Evolutionary conservation across 2,888 invertebrate species (phyloP).

Genomic region (Eristalis pertinax): DNA sequence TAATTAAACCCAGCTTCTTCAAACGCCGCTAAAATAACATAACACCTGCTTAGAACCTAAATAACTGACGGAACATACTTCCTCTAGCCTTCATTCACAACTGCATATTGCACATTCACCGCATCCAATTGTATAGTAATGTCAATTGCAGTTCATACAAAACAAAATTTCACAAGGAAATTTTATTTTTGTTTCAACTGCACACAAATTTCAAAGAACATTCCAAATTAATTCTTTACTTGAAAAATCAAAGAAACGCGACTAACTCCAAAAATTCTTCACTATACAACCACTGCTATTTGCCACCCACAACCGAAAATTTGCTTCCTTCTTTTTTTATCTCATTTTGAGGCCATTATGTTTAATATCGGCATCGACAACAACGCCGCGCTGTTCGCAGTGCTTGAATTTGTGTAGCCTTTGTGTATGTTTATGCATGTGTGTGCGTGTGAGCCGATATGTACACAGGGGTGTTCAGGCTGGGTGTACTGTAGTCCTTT

Average conservation of each 20-base stretch:
- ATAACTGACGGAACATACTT: no score
- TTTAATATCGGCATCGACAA: slow-evolving; percentile 10
- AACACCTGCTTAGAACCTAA: no score
- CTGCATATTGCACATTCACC: no score
- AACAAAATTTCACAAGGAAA: background rate
- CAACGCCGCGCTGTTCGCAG: background rate
- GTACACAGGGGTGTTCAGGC: background rate
- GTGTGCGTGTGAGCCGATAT: background rate
- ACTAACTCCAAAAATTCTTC: background rate
- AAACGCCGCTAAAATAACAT: no score
- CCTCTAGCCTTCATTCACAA: no score
- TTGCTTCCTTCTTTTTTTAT: background rate
- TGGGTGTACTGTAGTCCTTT: slow-evolving; percentile 4
- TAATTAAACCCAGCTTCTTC: no score
- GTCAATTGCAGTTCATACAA: background rate
- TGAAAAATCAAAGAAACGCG: slow-evolving; percentile 58
- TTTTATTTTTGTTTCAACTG: background rate
- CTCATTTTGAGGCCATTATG: background rate
- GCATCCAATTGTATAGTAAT: background rate
- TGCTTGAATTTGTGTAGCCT: background rate
- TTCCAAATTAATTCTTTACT: slow-evolving; percentile 36
- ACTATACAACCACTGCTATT: slow-evolving; percentile 20
- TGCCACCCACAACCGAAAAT: background rate
- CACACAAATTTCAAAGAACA: slow-evolving; percentile 32
- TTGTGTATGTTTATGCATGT: no score